Evolutionary conservation across 2,888 invertebrate species (phyloP).

Genomic region (Drosophila buzzatii): DNA sequence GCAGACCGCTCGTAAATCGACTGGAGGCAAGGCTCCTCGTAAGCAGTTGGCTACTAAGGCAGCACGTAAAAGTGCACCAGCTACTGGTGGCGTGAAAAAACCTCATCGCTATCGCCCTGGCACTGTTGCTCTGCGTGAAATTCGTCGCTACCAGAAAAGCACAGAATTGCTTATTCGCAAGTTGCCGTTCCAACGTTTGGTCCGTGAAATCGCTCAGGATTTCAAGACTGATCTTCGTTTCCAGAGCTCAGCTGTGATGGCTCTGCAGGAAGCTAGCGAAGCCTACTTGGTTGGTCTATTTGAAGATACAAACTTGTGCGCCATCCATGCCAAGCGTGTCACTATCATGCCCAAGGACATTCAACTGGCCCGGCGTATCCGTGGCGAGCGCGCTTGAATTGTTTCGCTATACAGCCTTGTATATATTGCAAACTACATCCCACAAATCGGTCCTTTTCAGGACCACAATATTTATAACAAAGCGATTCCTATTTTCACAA

Average conservation of each 20-base stretch:
- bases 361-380: too few species aligned
- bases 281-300: conserved; percentile 21
- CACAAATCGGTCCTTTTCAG: too few species aligned
- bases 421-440: too few species aligned
- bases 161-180: conserved; percentile 7
- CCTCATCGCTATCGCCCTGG: too few species aligned
- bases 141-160: too few species aligned
- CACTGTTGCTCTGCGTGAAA: too few species aligned
- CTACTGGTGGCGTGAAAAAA: too few species aligned
- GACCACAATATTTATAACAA: conserved; percentile 13
- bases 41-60: too few species aligned
- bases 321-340: conserved; percentile 87
- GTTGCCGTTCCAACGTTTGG: conserved; percentile 18
- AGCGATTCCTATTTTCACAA: conserved; percentile 22
- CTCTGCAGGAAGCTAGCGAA: conserved; percentile 31
- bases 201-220: conserved; percentile 19
- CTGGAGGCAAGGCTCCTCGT: too few species aligned
- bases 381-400: too few species aligned
- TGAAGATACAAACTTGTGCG: conserved; percentile 33
- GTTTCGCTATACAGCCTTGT: too few species aligned
- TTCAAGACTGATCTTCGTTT: conserved; percentile 24
- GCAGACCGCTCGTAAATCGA: neutral
- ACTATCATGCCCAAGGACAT: conserved; percentile 96
- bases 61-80: too few species aligned
- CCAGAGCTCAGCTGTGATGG: conserved; percentile 24